Evolutionary conservation across 1,140 invertebrate genomes (phyloP).

Genomic region (Macrotrachela quadricornifera): DNA sequence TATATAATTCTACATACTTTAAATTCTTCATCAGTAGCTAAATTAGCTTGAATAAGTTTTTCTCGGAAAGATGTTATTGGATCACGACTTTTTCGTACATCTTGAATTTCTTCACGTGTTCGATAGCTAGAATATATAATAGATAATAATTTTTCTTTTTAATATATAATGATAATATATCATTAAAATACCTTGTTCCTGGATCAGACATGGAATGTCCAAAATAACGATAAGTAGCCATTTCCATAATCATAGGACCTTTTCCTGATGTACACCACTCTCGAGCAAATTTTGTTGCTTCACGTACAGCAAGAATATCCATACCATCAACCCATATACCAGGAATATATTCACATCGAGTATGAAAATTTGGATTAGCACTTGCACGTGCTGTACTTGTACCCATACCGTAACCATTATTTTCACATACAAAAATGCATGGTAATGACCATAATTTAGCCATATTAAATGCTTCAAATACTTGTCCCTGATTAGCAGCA

Average conservation of each 20-base stretch:
- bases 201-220: slow-evolving; percentile 43
- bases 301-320: slow-evolving; percentile 75
- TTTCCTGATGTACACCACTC: slow-evolving; percentile 56
- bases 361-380: slow-evolving; percentile 70
- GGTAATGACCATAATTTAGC: slow-evolving; percentile 73
- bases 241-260: slow-evolving; percentile 71
- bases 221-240: slow-evolving; percentile 46
- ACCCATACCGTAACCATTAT: slow-evolving; percentile 94
- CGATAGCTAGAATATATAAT: slow-evolving; percentile 28
- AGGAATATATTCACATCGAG: slow-evolving; percentile 75
- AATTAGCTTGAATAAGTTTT: slow-evolving; percentile 42
- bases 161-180: too few species aligned
- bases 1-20: slow-evolving; percentile 6
- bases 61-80: slow-evolving; percentile 67
- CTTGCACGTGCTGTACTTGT: slow-evolving; percentile 65
- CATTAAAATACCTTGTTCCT: slow-evolving; percentile 31
- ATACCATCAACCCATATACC: slow-evolving; percentile 82
- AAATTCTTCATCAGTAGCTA: slow-evolving; percentile 27
- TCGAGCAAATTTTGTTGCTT: slow-evolving; percentile 58
- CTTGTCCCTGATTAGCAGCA: slow-evolving; percentile 74
- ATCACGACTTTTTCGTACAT: slow-evolving; percentile 63
- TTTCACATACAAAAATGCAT: slow-evolving; percentile 81
- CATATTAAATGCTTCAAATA: slow-evolving; percentile 48
- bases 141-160: too few species aligned
- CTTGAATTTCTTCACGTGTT: slow-evolving; percentile 65